These are phyloP conservation scores for Fopius arisanus DNA, from an alignment of 1,140 invertebrate genomes.

Conservation along the genomic window DNA sequence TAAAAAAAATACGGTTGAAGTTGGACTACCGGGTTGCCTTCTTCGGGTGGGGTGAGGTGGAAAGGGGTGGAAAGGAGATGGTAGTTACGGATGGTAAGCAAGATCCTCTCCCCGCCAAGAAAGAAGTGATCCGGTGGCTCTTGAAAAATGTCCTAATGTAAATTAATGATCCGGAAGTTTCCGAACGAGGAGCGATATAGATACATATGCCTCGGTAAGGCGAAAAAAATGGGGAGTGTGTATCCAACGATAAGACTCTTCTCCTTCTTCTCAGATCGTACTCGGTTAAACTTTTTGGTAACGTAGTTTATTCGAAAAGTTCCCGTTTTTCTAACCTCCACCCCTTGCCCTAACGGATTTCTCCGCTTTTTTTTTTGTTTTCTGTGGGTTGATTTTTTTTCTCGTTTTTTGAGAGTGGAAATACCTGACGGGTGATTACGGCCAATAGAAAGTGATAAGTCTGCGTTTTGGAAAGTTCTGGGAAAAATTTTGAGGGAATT, in stretches of 20 bases:
- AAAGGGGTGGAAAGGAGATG: background rate
- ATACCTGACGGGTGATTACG: background rate
- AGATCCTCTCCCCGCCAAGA: background rate
- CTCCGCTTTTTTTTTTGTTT: slow-evolving; percentile 6
- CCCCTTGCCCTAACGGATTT: background rate
- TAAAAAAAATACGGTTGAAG: slow-evolving; percentile 4
- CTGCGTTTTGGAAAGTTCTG: no score
- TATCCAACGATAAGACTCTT: slow-evolving; percentile 1
- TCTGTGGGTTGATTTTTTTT: background rate
- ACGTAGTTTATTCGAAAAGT: slow-evolving; percentile 10
- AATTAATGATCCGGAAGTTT: slow-evolving; percentile 57
- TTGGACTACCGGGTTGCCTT: background rate
- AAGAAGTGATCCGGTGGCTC: slow-evolving; percentile 29
- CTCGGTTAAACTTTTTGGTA: slow-evolving; percentile 1
- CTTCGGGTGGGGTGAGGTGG: background rate
- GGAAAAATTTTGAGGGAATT: no score
- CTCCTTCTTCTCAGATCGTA: slow-evolving; percentile 10
- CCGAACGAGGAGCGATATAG: slow-evolving; percentile 32
- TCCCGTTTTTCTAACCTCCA: background rate
- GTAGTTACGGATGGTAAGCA: slow-evolving; percentile 20
- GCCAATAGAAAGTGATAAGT: background rate
- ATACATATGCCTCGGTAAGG: slow-evolving; percentile 36
- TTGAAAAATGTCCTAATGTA: slow-evolving; percentile 55
- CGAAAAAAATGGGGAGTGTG: slow-evolving; percentile 6
- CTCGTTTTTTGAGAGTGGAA: background rate